Conservation (phyloP, 2,888 invertebrate species). For the Ormyrus labotus region DNA sequence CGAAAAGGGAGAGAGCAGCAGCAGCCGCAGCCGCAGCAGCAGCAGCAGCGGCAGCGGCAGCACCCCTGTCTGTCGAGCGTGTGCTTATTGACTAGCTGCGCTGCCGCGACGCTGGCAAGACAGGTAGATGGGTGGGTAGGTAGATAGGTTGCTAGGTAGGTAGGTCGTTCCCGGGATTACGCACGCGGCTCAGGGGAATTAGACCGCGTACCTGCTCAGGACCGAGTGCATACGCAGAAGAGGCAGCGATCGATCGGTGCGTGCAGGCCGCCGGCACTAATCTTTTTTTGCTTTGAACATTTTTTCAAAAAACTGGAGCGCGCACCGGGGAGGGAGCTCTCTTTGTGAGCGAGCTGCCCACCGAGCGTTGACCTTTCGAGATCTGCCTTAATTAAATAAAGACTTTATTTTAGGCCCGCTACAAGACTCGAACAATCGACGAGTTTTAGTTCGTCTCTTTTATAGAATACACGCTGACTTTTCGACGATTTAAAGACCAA, state of each 20-base stretch:
- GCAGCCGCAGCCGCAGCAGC: constrained; percentile 15
- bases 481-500: no score
- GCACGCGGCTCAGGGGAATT: constrained; percentile 71
- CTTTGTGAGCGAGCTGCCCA: neutral
- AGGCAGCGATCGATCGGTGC: constrained; percentile 3
- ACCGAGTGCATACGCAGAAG: constrained; percentile 66
- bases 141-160: constrained; percentile 72
- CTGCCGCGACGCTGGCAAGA: constrained; percentile 41
- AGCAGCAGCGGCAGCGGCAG: constrained; percentile 52
- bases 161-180: constrained; percentile 64
- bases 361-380: neutral
- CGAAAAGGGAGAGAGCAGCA: constrained; percentile 35
- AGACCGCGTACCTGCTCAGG: constrained; percentile 72
- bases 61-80: constrained; percentile 74
- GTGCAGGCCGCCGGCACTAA: neutral
- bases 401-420: no score
- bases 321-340: neutral
- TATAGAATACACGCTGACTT: no score
- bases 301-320: constrained; percentile 18
- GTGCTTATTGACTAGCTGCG: constrained; percentile 67
- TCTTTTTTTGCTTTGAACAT: constrained; percentile 16
- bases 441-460: no score
- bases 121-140: constrained; percentile 66
- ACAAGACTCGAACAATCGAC: no score
- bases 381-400: no score